A percentile compares a stretch with the other conserved stretches of the same genome.
Evolutionary conservation across 2,888 invertebrate genomes (phyloP).

Genomic region (Leucania comma): DNA sequence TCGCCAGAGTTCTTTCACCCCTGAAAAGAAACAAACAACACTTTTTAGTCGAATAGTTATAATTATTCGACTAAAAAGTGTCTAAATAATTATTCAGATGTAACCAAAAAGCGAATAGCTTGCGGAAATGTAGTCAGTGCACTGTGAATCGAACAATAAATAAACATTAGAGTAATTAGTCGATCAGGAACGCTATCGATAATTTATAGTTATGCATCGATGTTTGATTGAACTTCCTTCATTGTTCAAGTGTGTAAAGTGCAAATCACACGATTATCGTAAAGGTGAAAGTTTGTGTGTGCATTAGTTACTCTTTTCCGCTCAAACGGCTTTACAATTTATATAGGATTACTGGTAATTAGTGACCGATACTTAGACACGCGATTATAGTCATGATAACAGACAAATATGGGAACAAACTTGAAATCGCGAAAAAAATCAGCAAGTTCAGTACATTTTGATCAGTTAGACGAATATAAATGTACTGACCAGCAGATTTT

Average conservation of each 20-base stretch:
- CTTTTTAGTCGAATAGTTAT: no score
- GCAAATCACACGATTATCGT: constrained; percentile 19
- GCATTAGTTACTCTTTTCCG: no score
- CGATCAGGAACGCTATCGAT: constrained; percentile 42
- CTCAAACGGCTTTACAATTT: no score
- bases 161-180: constrained; percentile 35
- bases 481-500: no score
- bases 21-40: constrained; percentile 3
- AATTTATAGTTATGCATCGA: constrained; percentile 38
- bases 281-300: no score
- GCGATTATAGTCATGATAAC: no score
- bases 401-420: no score
- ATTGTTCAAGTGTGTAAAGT: constrained; percentile 7
- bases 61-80: not conserved
- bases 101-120: not conserved
- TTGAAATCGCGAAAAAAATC: no score
- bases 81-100: not conserved
- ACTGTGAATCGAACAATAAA: constrained; percentile 18
- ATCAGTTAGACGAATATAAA: no score
- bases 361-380: no score
- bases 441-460: no score
- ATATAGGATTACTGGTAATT: no score
- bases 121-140: constrained; percentile 22
- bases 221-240: constrained; percentile 34
- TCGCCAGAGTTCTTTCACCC: constrained; percentile 36